Conservation (phyloP, 2,113 vertebrate species). For the Helogale parvula region DNA sequence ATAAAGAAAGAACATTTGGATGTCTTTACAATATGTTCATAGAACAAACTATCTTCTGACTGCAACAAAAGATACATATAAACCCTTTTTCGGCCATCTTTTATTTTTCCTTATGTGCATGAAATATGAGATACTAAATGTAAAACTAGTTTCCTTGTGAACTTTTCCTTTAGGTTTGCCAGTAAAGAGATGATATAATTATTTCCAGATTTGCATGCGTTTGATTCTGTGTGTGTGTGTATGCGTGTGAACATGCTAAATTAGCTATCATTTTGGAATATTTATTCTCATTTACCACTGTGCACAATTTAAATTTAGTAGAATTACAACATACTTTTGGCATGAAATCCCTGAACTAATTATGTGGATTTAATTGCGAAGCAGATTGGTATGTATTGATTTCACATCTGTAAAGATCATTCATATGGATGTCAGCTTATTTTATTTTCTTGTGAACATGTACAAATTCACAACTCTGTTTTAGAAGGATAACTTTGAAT, state of each 20-base stretch:
- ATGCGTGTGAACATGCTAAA: constrained; percentile 69
- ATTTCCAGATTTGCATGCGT: constrained; percentile 83
- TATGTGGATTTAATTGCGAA: constrained; percentile 70
- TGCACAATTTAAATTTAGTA: constrained; percentile 66
- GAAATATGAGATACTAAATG: constrained; percentile 82
- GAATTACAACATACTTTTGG: constrained; percentile 71
- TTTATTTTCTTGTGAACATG: constrained; percentile 57
- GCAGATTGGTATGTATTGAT: constrained; percentile 53
- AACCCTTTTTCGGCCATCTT: constrained; percentile 38
- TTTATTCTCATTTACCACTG: constrained; percentile 74
- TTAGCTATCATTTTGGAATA: constrained; percentile 73
- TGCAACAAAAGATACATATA: constrained; percentile 58
- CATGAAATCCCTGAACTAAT: constrained; percentile 71
- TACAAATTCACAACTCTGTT: constrained; percentile 70
- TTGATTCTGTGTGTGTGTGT: constrained; percentile 58
- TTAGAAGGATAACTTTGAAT: constrained; percentile 70
- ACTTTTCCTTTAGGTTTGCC: constrained; percentile 84
- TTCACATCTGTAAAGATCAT: constrained; percentile 44
- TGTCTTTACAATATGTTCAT: constrained; percentile 62
- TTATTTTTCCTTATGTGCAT: constrained; percentile 65
- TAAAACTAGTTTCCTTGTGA: constrained; percentile 80
- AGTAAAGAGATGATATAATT: constrained; percentile 82
- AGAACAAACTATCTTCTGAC: constrained; percentile 67
- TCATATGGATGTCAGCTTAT: not conserved
- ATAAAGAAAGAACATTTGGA: constrained; percentile 71